phyloP scores from a whole-genome alignment of 2,797 vertebrate genomes.

The Amphiprion clarkii region DNA sequence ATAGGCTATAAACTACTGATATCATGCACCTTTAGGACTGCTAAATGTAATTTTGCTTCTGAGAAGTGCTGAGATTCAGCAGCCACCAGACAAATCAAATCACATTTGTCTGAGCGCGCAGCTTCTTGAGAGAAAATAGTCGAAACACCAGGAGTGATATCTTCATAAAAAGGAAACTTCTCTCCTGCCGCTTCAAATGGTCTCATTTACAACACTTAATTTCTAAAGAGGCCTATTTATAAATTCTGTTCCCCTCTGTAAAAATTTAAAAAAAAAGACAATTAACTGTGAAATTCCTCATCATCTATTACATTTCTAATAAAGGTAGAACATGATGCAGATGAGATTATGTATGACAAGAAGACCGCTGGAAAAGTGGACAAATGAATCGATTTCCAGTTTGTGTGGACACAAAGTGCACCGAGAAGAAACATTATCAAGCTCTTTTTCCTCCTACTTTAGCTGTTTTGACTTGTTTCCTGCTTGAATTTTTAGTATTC shows the following conservation, averaged over 20 bases:
- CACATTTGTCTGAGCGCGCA: slow-evolving; percentile 10
- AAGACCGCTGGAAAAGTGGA: not conserved
- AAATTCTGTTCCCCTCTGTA: not conserved
- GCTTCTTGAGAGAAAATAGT: not conserved
- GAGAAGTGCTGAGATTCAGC: slow-evolving; percentile 7
- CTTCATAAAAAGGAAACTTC: not conserved
- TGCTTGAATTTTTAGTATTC: not conserved
- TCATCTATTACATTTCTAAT: slow-evolving; percentile 7
- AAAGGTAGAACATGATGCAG: slow-evolving; percentile 8
- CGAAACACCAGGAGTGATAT: not conserved
- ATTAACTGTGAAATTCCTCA: not conserved
- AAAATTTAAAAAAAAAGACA: not conserved
- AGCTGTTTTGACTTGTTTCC: slow-evolving; percentile 1
- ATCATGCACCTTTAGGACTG: not conserved
- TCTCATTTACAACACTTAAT: slow-evolving; percentile 14
- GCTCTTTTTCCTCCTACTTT: not conserved
- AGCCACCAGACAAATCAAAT: slow-evolving; percentile 23
- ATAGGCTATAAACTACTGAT: slow-evolving; percentile 5
- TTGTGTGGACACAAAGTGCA: too few relatives aligned
- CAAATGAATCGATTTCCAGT: too few relatives aligned
- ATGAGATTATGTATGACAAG: not conserved
- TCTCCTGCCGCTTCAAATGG: slow-evolving; percentile 13
- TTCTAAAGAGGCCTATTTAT: slow-evolving; percentile 26
- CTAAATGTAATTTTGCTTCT: slow-evolving; percentile 13
- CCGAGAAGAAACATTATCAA: too few relatives aligned